A percentile compares a stretch with the other conserved stretches of the same genome.
Evolutionary conservation across 2,113 vertebrate species (phyloP).

Genomic region (Campylomormyrus numenius): DNA sequence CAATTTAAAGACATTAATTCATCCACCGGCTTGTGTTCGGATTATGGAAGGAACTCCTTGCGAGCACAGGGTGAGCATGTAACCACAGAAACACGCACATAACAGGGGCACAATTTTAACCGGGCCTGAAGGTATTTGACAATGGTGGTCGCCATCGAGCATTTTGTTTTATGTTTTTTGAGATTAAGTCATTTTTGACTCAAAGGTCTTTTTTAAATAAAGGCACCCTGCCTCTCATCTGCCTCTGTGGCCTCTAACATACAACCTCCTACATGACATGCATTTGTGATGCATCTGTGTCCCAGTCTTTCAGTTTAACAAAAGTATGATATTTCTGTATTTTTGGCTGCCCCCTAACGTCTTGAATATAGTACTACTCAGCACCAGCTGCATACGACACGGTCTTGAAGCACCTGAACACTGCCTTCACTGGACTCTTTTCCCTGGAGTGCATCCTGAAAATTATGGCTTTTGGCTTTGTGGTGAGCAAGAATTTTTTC

Average conservation of each 20-base stretch:
- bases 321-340: neutral
- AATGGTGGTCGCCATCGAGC: neutral
- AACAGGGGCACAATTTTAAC: neutral
- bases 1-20: neutral
- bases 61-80: neutral
- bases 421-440: constrained; percentile 94
- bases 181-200: neutral
- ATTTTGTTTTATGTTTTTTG: neutral
- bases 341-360: neutral
- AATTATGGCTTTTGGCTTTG: constrained; percentile 88
- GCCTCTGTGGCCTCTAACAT: neutral
- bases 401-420: constrained; percentile 89
- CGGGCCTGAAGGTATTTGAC: neutral
- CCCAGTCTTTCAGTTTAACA: neutral
- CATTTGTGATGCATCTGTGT: neutral
- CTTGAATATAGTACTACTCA: constrained; percentile 78
- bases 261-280: neutral
- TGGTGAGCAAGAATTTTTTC: constrained; percentile 63
- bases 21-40: neutral
- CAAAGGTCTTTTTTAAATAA: neutral
- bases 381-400: constrained; percentile 86
- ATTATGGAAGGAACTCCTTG: neutral
- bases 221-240: neutral
- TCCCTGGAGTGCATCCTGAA: constrained; percentile 94
- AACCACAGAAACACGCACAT: neutral